Conservation (phyloP, 2,113 vertebrate species). For the Myxocyprinus asiaticus region DNA sequence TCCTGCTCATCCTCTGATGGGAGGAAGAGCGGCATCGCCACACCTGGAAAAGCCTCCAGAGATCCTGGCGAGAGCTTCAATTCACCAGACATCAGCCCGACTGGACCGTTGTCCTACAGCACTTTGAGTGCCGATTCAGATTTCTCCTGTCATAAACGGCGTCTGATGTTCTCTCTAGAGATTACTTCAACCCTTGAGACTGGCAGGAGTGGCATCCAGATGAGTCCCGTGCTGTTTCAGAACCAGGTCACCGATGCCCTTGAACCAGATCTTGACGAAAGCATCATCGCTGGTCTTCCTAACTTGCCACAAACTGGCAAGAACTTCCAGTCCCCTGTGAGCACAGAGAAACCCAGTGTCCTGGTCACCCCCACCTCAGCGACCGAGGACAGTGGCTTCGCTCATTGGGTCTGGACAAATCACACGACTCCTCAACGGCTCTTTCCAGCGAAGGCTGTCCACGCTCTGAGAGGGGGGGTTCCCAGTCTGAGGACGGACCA, state of each 20-base stretch:
- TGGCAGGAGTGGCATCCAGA: slow-evolving; percentile 59
- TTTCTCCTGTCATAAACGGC: slow-evolving; percentile 74
- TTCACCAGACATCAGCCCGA: slow-evolving; percentile 66
- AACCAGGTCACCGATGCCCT: slow-evolving; percentile 56
- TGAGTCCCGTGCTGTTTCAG: slow-evolving; percentile 62
- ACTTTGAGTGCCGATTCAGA: slow-evolving; percentile 73
- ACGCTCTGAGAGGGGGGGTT: slow-evolving; percentile 82
- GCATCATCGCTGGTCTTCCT: slow-evolving; percentile 65
- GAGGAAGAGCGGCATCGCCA: slow-evolving; percentile 56
- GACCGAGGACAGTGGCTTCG: slow-evolving; percentile 92
- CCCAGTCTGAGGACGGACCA: slow-evolving; percentile 86
- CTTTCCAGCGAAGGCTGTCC: slow-evolving; percentile 80
- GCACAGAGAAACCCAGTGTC: slow-evolving; percentile 58
- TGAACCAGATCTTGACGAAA: slow-evolving; percentile 70
- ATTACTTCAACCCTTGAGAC: slow-evolving; percentile 88
- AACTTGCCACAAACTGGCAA: slow-evolving; percentile 66
- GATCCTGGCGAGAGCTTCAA: slow-evolving; percentile 52
- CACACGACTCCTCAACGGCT: slow-evolving; percentile 82
- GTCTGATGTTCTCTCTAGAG: slow-evolving; percentile 82
- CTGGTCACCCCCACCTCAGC: slow-evolving; percentile 67
- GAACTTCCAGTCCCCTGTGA: slow-evolving; percentile 73
- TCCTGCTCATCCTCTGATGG: slow-evolving; percentile 65
- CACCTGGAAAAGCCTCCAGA: slow-evolving; percentile 36
- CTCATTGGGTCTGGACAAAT: slow-evolving; percentile 86
- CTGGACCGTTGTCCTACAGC: slow-evolving; percentile 69